These are phyloP conservation scores for Leptatherina wallacei DNA, from an alignment of 2,797 vertebrate species.

Conservation along the genomic window DNA sequence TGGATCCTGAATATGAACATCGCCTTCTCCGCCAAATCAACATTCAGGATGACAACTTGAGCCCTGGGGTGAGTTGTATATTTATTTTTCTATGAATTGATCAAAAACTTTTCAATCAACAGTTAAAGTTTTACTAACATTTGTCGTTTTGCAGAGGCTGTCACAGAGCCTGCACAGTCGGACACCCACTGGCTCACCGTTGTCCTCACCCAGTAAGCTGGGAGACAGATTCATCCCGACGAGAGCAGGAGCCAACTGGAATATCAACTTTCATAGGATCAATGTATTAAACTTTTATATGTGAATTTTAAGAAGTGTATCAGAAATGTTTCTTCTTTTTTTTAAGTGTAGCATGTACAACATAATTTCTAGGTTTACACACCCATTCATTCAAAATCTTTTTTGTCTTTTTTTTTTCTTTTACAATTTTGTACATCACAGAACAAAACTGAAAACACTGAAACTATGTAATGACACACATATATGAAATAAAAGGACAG, in stretches of 20 bases:
- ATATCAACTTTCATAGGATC: constrained; percentile 94
- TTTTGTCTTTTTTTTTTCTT: too few relatives aligned
- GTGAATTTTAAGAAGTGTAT: neutral
- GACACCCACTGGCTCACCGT: constrained; percentile 88
- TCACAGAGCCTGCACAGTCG: constrained; percentile 83
- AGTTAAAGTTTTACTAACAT: neutral
- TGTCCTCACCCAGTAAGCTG: constrained; percentile 94
- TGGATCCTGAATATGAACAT: constrained; percentile 93
- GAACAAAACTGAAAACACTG: too few relatives aligned
- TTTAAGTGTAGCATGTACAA: neutral
- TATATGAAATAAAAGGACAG: too few relatives aligned
- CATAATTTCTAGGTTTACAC: too few relatives aligned
- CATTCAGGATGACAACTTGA: constrained; percentile 89
- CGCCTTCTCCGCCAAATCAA: constrained; percentile 91
- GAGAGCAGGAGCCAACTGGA: constrained; percentile 94
- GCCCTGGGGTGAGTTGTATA: constrained; percentile 85
- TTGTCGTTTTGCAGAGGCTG: constrained; percentile 74
- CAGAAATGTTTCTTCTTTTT: neutral
- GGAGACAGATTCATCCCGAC: constrained; percentile 96
- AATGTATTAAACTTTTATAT: constrained; percentile 78
- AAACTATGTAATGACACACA: too few relatives aligned
- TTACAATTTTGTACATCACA: too few relatives aligned
- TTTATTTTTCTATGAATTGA: too few relatives aligned
- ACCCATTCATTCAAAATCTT: neutral
- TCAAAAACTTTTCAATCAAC: neutral